These are phyloP conservation scores for Panorpa germanica DNA, from an alignment of 2,888 invertebrate species.

Conservation along the genomic window DNA sequence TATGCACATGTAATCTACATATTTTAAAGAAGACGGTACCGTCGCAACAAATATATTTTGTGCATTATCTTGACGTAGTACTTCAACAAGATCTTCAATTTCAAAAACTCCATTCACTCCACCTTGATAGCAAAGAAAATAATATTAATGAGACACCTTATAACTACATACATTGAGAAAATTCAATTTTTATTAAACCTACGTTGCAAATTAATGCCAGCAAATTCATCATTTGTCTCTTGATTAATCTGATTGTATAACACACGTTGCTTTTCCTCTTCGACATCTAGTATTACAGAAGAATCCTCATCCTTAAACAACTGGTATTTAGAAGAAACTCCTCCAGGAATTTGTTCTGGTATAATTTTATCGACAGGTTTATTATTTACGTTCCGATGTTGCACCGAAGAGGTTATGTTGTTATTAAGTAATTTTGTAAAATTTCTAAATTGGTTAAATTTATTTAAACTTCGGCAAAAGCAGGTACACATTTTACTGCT, in stretches of 20 bases:
- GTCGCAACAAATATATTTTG: slow-evolving; percentile 62
- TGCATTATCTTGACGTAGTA: slow-evolving; percentile 59
- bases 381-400: too few species aligned
- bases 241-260: slow-evolving; percentile 18
- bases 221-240: too few species aligned
- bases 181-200: slow-evolving; percentile 8
- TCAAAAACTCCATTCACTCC: slow-evolving; percentile 75
- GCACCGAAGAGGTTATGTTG: too few species aligned
- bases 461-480: too few species aligned
- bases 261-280: slow-evolving; percentile 34
- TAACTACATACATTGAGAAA: slow-evolving; percentile 5
- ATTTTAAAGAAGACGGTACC: slow-evolving; percentile 53
- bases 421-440: too few species aligned
- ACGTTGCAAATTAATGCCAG: slow-evolving; percentile 33
- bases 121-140: slow-evolving; percentile 32
- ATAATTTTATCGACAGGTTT: too few species aligned
- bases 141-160: slow-evolving; percentile 5
- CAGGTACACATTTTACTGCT: too few species aligned
- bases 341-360: slow-evolving; percentile 26
- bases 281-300: slow-evolving; percentile 48
- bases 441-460: too few species aligned
- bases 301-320: slow-evolving; percentile 52
- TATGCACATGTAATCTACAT: slow-evolving; percentile 72
- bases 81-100: slow-evolving; percentile 61
- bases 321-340: slow-evolving; percentile 40